phyloP scores from a whole-genome alignment of 2,113 vertebrate species.

The Leiothrix lutea region DNA sequence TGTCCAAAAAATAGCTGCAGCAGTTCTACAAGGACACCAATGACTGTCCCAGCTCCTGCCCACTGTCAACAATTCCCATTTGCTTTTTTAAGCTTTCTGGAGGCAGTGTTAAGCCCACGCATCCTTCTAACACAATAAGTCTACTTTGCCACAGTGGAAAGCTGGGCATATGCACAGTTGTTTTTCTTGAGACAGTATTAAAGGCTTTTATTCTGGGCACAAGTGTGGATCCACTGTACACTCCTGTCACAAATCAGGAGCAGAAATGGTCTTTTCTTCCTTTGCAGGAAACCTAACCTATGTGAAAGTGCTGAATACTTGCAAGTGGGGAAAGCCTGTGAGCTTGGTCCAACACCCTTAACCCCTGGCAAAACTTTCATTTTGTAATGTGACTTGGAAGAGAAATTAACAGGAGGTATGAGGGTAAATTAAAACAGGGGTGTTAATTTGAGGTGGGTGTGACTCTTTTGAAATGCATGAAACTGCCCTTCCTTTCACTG shows the following conservation, averaged over 20 bases:
- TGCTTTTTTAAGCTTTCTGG: neutral
- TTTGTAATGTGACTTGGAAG: neutral
- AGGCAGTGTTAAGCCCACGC: neutral
- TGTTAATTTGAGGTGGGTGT: neutral
- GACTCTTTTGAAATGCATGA: neutral
- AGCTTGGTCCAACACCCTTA: neutral
- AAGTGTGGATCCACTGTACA: neutral
- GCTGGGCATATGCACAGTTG: neutral
- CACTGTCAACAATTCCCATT: neutral
- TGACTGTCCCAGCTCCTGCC: neutral
- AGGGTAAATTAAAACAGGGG: neutral
- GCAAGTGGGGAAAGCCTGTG: neutral
- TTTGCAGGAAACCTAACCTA: neutral
- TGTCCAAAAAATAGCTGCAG: neutral
- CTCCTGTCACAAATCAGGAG: neutral
- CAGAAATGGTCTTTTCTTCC: neutral
- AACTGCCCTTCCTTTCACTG: neutral
- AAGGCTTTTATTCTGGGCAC: neutral
- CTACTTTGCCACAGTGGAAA: neutral
- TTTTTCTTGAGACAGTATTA: neutral
- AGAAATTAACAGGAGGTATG: neutral
- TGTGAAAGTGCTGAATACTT: neutral
- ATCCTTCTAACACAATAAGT: neutral
- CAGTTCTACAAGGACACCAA: neutral
- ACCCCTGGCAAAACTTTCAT: neutral